A percentile compares a stretch with the other conserved stretches of the same genome.
phyloP scores from a whole-genome alignment of 2,797 vertebrate genomes.

The Emys orbicularis region DNA sequence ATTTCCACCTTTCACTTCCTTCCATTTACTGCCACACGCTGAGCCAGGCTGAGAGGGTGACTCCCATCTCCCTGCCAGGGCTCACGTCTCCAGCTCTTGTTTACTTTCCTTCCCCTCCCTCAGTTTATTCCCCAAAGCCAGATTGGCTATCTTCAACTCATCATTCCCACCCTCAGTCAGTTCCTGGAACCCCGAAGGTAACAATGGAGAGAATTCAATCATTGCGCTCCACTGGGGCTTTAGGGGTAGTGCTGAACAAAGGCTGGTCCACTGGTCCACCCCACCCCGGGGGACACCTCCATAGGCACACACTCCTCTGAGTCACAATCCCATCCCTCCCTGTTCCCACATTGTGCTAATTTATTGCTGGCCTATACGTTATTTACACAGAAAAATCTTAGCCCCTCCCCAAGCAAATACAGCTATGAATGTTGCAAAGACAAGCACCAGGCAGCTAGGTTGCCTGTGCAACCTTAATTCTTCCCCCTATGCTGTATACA shows the following conservation, averaged over 20 bases:
- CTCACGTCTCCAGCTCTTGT: neutral
- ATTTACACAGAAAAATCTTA: neutral
- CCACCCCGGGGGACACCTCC: neutral
- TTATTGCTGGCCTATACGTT: neutral
- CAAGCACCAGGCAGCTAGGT: rapidly evolving
- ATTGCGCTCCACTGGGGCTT: neutral
- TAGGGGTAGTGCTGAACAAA: neutral
- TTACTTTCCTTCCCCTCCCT: neutral
- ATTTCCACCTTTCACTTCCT: neutral
- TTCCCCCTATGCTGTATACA: rapidly evolving
- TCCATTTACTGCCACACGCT: neutral
- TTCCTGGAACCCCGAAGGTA: neutral
- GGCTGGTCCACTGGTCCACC: neutral
- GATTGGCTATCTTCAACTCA: neutral
- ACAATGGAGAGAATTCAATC: neutral
- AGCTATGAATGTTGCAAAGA: neutral
- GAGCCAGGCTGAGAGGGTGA: neutral
- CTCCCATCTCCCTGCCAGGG: neutral
- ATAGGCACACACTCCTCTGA: neutral
- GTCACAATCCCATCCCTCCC: neutral
- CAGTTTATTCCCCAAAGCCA: neutral
- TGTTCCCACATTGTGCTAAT: neutral
- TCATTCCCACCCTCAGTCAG: no score
- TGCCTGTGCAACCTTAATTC: neutral
- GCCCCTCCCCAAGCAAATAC: no score